Evolutionary conservation across 2,797 vertebrate species (phyloP), one percentile per base, ranked within the genome.

Genomic region (Sus cebifrons): DNA sequence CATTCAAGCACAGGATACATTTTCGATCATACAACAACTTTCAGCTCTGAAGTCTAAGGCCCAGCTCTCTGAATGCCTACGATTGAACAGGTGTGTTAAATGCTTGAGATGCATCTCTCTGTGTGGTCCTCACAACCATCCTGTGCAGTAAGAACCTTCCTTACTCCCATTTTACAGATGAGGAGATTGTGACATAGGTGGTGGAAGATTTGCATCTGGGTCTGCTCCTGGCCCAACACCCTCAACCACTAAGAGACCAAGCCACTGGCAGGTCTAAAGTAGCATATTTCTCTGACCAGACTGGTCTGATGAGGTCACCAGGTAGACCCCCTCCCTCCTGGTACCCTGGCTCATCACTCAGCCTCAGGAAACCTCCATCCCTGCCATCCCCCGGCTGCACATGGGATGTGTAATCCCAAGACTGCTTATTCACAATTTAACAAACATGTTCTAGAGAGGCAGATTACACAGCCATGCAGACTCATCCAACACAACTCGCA

Each of bases 141-240:
- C 90, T 91, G n/a, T 32, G n/a, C 23, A 40, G 54, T 49, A 83
- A 20, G 10, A 32, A 68, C 16, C 49, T 36, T 40, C 29, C 52
- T 71, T 67, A 56, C 5, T 92, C 73, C 75, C 89, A 92, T 52
- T 86, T 91, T 81, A 89, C 36, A 93, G 86, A 92, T 74, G 58
- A 89, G 17, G 64, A 93, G 62, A 93, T 0, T 56, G 60, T 96
- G 83, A 40, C 79, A 85, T 16, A 54, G 64, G 17, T 85, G 11
- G 27, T 67, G 15, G 67, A 86, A 21, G 29, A 71, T 77, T 27
- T 89, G 40, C 90, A 92, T 82, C 18, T 49, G 18, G 12, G 40
- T 92, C 49, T 85, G 68, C 25, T 65, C 54, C 44, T 78, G 23
- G 32, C 62, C 82, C 5, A 5, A 79, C 40, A 56, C n/a, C 52